These are phyloP conservation scores for Polydrusus pterygomalis DNA, from an alignment of 2,888 invertebrate genomes.

Conservation along the genomic window DNA sequence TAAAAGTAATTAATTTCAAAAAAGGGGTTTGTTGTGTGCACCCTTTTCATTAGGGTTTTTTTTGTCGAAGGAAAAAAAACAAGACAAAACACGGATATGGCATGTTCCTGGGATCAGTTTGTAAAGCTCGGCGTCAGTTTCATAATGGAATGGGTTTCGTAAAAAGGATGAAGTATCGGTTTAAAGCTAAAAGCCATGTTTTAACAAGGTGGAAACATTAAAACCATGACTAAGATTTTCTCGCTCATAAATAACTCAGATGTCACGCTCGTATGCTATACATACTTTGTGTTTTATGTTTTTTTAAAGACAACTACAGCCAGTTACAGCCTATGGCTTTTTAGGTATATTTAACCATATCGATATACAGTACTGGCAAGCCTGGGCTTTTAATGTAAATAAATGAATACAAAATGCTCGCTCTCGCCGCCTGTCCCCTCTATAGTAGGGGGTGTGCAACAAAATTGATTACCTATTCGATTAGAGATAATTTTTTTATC, in stretches of 20 bases:
- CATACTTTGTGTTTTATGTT: neutral
- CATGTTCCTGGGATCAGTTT: constrained; percentile 39
- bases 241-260: constrained; percentile 6
- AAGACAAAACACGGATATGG: constrained; percentile 17
- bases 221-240: constrained; percentile 11
- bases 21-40: constrained; percentile 28
- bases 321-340: too few species aligned
- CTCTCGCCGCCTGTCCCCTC: too few species aligned
- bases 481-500: too few species aligned
- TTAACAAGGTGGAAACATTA: constrained; percentile 10
- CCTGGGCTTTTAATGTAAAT: too few species aligned
- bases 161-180: constrained; percentile 40
- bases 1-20: constrained; percentile 35
- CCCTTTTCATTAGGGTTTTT: constrained; percentile 28
- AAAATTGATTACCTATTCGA: too few species aligned
- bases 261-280: neutral
- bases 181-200: constrained; percentile 23
- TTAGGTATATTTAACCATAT: neutral
- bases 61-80: constrained; percentile 26
- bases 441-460: too few species aligned
- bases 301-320: neutral
- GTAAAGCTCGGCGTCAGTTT: constrained; percentile 42
- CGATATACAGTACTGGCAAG: too few species aligned
- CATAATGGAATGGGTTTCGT: constrained; percentile 42
- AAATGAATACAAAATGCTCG: too few species aligned